Base-by-base conservation (phyloP, 1,140 invertebrate species). In the Bombus picipes region DNA sequence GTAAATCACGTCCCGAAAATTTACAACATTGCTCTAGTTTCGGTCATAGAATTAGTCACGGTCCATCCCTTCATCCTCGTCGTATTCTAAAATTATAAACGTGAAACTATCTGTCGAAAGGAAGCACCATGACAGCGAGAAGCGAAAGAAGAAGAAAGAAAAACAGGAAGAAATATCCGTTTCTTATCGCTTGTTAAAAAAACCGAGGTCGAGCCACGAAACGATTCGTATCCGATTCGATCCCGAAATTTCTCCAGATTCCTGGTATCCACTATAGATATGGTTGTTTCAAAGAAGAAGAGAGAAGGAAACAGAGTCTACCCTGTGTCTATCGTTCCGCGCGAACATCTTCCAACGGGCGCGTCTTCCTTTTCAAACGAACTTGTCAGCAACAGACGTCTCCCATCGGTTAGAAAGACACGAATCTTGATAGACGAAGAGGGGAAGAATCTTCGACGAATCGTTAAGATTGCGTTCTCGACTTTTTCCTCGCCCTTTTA, bases 21-120 rank as follows among this genome's bases (percentile, higher is more conserved):
- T 91, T 89, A 91, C 83, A 65, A n/a, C 74, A 80, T 87, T 90
- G 74, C 87, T 90, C 90, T 65, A 92, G 91, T 92, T 92, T 92
- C 77, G 83, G 71, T 84, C 77, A 65, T 22, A 62, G 39, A 62
- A 85, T 87, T 68, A 59, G 74, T 72, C 32, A 79, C 71, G 79
- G 65, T 8, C 43, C 28, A 34, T 39, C 70, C 12, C n/a, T n/a
- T 28, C 25, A 1, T 22, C 34, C n/a, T 25, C 18, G 37, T 2
- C 12, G 18, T 28, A 37, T 22, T 57, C 76, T 13, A 41, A 37
- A 65, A 22, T 41, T 43, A n/a, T 78, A 18, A 22, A 53, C 47
- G 47, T 53, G 0, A 18, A 39, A 47, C 6, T 8, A 9, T n/a
- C 28, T n/a, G 28, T n/a, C 28, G 10, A 62, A 62, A 62, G 32